phyloP scores from a whole-genome alignment of 2,888 invertebrate species.

The Tipula vernalis region DNA sequence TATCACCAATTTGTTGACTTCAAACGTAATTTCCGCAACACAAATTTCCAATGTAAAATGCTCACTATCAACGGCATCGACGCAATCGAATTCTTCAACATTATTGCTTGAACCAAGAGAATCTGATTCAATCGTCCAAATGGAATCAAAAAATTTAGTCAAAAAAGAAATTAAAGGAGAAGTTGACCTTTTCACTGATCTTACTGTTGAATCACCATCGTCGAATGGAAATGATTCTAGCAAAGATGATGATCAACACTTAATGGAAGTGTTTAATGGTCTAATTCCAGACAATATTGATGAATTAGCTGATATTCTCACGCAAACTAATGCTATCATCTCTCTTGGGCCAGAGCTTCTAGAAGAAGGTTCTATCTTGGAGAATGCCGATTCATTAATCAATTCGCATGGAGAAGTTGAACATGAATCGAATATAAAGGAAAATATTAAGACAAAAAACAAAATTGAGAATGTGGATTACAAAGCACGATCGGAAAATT shows the following conservation, averaged over 20 bases:
- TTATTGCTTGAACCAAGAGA: conserved; percentile 47
- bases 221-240: not conserved
- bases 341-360: conserved; percentile 25
- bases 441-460: not conserved
- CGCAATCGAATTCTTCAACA: conserved; percentile 47
- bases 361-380: conserved; percentile 28
- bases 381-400: conserved; percentile 24
- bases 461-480: not conserved
- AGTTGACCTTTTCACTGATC: not conserved
- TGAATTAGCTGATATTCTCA: conserved; percentile 30
- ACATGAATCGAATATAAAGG: conserved; percentile 15
- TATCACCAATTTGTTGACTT: conserved; percentile 34
- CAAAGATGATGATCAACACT: conserved; percentile 29
- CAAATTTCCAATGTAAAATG: not conserved
- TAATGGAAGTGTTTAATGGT: conserved; percentile 31
- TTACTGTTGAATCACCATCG: not conserved
- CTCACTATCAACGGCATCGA: conserved; percentile 42
- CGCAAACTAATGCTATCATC: conserved; percentile 21
- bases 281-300: conserved; percentile 31
- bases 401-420: conserved; percentile 16
- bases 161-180: not conserved
- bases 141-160: not conserved
- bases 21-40: conserved; percentile 18
- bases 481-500: not conserved
- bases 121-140: conserved; percentile 14